Conservation (phyloP, 2,888 invertebrate genomes). For the Cantharis flavilabris region DNA sequence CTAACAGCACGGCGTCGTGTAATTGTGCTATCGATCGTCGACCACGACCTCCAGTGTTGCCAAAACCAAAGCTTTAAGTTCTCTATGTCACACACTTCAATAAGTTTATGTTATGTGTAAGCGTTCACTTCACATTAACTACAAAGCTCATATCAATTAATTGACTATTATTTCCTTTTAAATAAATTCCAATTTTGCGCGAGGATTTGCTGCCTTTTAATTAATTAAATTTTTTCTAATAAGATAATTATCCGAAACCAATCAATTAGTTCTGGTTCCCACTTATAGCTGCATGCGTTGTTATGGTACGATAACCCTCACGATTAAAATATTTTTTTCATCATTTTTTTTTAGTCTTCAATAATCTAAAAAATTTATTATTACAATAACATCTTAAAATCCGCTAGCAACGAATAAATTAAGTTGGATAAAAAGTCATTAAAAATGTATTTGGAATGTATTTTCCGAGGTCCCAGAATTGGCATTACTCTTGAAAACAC, state of each 20-base stretch:
- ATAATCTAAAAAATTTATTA: neutral
- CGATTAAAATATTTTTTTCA: neutral
- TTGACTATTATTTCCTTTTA: neutral
- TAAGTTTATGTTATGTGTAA: conserved; percentile 1
- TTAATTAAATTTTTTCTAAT: neutral
- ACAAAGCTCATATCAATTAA: neutral
- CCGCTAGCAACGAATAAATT: neutral
- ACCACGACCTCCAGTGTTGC: conserved; percentile 33
- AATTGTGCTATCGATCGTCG: conserved; percentile 36
- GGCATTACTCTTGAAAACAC: neutral
- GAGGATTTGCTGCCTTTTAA: no score
- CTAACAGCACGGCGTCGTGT: conserved; percentile 40
- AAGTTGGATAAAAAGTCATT: neutral
- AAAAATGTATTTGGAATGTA: neutral
- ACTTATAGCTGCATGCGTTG: neutral
- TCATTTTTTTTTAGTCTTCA: neutral
- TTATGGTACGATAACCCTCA: neutral
- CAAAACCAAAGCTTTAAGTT: conserved; percentile 10
- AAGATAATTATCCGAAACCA: neutral
- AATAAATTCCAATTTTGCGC: neutral
- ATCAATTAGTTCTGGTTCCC: neutral
- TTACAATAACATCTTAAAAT: neutral
- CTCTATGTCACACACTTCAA: neutral
- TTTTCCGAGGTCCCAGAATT: neutral
- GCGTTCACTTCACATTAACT: neutral